These are phyloP conservation scores for Calyptomena viridis DNA, from an alignment of 2,113 vertebrate genomes.

Conservation along the genomic window DNA sequence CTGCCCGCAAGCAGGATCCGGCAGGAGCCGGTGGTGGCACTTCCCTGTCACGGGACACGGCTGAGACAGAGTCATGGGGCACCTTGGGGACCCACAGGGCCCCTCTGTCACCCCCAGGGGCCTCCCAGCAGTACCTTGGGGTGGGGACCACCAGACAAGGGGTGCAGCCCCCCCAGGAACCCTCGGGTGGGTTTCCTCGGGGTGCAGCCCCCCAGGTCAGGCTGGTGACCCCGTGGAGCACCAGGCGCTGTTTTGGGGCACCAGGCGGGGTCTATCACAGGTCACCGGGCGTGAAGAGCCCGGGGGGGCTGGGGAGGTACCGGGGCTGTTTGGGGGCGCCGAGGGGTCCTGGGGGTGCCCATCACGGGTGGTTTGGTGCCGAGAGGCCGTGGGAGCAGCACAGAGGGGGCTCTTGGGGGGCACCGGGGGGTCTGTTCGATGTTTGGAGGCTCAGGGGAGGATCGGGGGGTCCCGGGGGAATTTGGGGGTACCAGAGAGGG, in stretches of 20 bases:
- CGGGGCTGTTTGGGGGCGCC: neutral
- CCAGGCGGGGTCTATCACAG: neutral
- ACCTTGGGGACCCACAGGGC: neutral
- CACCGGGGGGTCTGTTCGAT: too few relatives aligned
- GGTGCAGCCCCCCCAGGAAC: neutral
- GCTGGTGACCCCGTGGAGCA: neutral
- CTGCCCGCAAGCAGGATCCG: neutral
- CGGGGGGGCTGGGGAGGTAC: neutral
- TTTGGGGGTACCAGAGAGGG: neutral
- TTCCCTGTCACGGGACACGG: neutral
- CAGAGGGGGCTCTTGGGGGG: neutral
- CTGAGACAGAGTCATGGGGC: neutral
- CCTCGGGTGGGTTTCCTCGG: neutral
- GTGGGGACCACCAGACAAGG: neutral
- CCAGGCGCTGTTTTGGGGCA: neutral
- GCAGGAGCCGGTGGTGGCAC: neutral
- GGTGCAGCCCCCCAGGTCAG: neutral
- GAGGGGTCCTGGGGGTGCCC: neutral
- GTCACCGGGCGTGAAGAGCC: neutral
- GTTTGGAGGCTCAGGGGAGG: too few relatives aligned
- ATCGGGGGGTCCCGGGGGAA: neutral
- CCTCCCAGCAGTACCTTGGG: neutral
- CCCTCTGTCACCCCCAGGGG: neutral
- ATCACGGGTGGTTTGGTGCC: too few relatives aligned
- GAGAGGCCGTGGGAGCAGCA: neutral